Evolutionary conservation across 2,113 vertebrate species (phyloP).

Genomic region (Coracopsis vasa): DNA sequence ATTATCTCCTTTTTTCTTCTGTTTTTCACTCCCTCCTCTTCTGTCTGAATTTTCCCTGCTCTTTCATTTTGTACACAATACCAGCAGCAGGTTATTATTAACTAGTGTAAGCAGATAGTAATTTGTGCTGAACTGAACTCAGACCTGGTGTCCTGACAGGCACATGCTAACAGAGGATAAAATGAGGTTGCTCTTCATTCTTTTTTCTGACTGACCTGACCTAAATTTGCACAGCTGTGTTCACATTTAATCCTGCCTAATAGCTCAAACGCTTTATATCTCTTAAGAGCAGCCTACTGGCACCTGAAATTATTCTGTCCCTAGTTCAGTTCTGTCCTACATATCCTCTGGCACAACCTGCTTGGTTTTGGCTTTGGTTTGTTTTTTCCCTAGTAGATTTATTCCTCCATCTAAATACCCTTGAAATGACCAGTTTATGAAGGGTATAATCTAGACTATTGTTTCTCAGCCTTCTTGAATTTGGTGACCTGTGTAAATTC

Average conservation of each 20-base stretch:
- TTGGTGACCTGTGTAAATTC: neutral
- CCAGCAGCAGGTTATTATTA: neutral
- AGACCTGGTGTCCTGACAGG: neutral
- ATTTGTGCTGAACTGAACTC: conserved; percentile 10
- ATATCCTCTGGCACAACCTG: neutral
- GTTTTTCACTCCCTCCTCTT: neutral
- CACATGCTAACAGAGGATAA: conserved; percentile 12
- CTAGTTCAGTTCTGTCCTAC: neutral
- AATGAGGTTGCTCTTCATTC: neutral
- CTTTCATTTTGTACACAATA: neutral
- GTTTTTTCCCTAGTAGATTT: neutral
- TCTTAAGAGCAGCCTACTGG: neutral
- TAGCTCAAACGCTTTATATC: conserved; percentile 37
- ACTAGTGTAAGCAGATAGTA: conserved; percentile 7
- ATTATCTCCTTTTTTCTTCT: neutral
- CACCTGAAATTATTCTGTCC: conserved; percentile 10
- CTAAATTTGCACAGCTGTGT: conserved; percentile 56
- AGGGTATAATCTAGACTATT: neutral
- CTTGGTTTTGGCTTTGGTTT: neutral
- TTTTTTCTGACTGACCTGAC: neutral
- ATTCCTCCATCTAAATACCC: neutral
- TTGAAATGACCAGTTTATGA: neutral
- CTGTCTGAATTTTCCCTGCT: neutral
- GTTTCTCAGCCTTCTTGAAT: neutral
- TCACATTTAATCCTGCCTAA: conserved; percentile 50